These are phyloP conservation scores for Mesembrinibis cayennensis DNA, from an alignment of 2,113 vertebrate species.

Conservation along the genomic window DNA sequence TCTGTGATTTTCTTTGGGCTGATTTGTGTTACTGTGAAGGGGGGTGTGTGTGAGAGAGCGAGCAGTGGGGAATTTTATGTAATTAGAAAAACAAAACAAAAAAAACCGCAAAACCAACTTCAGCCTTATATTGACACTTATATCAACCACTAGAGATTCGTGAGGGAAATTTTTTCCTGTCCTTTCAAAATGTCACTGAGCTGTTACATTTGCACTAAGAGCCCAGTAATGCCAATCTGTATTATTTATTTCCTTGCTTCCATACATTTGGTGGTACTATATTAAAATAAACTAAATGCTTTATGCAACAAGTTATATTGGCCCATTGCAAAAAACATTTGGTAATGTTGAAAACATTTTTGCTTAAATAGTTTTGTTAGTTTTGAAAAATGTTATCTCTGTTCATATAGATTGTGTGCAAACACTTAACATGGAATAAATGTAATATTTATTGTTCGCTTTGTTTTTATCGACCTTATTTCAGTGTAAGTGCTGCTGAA, in stretches of 20 bases:
- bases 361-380: neutral
- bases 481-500: neutral
- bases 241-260: neutral
- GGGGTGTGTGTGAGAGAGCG: accelerated
- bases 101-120: neutral
- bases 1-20: neutral
- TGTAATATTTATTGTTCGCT: neutral
- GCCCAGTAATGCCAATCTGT: neutral
- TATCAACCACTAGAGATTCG: neutral
- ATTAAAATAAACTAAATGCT: neutral
- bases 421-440: neutral
- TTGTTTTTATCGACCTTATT: neutral
- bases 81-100: neutral
- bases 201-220: neutral
- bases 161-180: neutral
- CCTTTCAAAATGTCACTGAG: constrained; percentile 1
- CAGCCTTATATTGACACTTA: neutral
- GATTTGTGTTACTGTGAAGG: neutral
- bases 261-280: neutral
- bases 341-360: neutral
- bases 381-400: neutral
- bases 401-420: neutral
- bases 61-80: neutral
- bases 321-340: neutral
- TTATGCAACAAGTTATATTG: neutral